These are phyloP conservation scores for Anthophora plumipes DNA, from an alignment of 2,888 invertebrate species.

Conservation along the genomic window DNA sequence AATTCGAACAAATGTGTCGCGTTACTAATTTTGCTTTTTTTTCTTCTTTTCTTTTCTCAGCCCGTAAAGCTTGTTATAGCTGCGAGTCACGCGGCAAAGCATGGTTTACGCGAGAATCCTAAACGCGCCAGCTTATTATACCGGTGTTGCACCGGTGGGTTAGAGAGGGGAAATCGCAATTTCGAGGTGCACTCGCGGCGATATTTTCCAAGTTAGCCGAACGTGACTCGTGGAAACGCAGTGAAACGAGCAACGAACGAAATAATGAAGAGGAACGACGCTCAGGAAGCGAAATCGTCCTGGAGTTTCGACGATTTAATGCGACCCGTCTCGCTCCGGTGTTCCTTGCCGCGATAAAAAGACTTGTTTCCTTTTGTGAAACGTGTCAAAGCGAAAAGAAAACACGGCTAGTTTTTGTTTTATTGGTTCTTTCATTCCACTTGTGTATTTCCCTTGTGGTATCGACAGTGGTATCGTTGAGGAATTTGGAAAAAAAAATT, in stretches of 20 bases:
- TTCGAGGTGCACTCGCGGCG: background rate
- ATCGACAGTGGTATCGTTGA: background rate
- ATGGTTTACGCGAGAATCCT: slow-evolving; percentile 30
- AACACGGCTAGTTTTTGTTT: background rate
- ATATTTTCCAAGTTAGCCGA: slow-evolving; percentile 26
- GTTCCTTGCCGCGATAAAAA: background rate
- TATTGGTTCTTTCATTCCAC: too few species aligned
- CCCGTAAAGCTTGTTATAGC: slow-evolving; percentile 26
- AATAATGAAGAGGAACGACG: slow-evolving; percentile 14
- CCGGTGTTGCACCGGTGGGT: background rate
- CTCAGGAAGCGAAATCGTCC: background rate
- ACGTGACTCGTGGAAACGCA: slow-evolving; percentile 23
- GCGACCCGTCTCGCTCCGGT: background rate
- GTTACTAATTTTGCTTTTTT: background rate
- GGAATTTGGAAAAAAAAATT: background rate
- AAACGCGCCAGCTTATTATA: slow-evolving; percentile 34
- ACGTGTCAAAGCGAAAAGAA: background rate
- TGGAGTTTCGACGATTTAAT: slow-evolving; percentile 20
- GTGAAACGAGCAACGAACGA: slow-evolving; percentile 14
- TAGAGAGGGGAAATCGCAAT: slow-evolving; percentile 20
- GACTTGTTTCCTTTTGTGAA: background rate
- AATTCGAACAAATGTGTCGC: slow-evolving; percentile 22
- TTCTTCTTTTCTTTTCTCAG: too few species aligned
- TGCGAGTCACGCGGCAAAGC: background rate
- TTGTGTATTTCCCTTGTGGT: background rate